Evolutionary conservation across 2,888 invertebrate genomes (phyloP).

Genomic region (Nysson spinosus): DNA sequence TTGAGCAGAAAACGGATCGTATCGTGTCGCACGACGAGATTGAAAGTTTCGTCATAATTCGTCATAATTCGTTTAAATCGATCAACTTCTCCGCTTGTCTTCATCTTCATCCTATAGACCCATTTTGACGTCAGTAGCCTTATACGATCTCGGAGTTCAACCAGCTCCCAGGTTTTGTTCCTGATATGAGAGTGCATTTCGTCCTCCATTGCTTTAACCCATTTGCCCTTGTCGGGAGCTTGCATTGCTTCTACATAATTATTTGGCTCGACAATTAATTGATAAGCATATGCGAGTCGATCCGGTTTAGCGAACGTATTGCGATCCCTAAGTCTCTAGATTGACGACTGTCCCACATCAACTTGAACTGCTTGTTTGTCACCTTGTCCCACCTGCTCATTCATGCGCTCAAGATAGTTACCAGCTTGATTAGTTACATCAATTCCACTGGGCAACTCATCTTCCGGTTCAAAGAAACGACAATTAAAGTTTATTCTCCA

Average conservation of each 20-base stretch:
- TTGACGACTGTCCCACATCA: no score
- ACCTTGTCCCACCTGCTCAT: no score
- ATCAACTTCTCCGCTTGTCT: conserved; percentile 37
- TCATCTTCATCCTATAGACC: conserved; percentile 51
- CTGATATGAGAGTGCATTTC: conserved; percentile 11
- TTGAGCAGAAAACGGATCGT: no score
- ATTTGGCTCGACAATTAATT: background rate
- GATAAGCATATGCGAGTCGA: conserved; percentile 6
- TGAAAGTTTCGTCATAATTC: no score
- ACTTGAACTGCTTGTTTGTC: no score
- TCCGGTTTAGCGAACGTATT: background rate
- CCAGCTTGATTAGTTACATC: no score
- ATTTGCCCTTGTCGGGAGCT: conserved; percentile 8
- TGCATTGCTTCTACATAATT: conserved; percentile 2
- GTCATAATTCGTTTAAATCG: no score
- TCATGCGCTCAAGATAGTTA: no score
- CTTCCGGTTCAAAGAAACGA: no score
- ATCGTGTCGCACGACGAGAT: no score
- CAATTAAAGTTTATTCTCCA: no score
- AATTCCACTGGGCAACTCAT: no score
- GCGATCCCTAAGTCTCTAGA: conserved; percentile 7
- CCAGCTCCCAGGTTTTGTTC: conserved; percentile 17
- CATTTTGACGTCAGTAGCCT: conserved; percentile 42
- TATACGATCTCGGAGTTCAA: conserved; percentile 2
- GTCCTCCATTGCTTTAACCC: conserved; percentile 24